phyloP scores from a whole-genome alignment of 1,140 invertebrate species.

The Radopholus similis region DNA sequence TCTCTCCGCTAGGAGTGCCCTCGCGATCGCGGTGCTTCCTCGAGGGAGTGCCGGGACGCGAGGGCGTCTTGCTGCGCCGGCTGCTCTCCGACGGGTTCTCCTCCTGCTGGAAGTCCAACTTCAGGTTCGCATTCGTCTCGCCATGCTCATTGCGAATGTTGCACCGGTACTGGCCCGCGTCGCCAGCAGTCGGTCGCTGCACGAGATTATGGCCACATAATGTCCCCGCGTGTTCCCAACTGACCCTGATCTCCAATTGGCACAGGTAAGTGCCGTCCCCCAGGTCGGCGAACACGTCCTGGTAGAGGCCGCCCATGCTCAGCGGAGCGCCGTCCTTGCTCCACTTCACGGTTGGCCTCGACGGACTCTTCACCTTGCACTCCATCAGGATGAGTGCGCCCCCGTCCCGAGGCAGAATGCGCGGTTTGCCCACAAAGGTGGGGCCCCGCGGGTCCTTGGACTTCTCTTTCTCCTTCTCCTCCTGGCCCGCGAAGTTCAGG shows the following conservation, averaged over 20 bases:
- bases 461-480: constrained; percentile 66
- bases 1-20: constrained; percentile 40
- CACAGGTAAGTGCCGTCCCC: constrained; percentile 83
- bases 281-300: constrained; percentile 78
- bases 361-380: constrained; percentile 86
- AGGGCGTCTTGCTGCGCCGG: constrained; percentile 26
- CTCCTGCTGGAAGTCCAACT: constrained; percentile 92
- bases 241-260: constrained; percentile 76
- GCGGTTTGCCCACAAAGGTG: constrained; percentile 89
- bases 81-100: constrained; percentile 37
- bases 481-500: constrained; percentile 86
- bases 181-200: constrained; percentile 81
- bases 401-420: constrained; percentile 92
- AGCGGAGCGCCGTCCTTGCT: constrained; percentile 71
- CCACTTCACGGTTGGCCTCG: constrained; percentile 71
- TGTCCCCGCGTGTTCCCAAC: constrained; percentile 20
- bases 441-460: constrained; percentile 72
- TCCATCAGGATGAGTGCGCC: constrained; percentile 86
- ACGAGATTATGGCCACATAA: constrained; percentile 31
- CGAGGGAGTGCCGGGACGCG: constrained; percentile 50
- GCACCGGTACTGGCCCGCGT: constrained; percentile 95
- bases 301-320: constrained; percentile 79
- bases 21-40: constrained; percentile 43
- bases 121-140: constrained; percentile 90
- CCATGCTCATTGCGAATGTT: constrained; percentile 88